Evolutionary conservation across 2,797 vertebrate species (phyloP), one percentile per base, ranked within the genome.

Genomic region (Carcharodon carcharias): DNA sequence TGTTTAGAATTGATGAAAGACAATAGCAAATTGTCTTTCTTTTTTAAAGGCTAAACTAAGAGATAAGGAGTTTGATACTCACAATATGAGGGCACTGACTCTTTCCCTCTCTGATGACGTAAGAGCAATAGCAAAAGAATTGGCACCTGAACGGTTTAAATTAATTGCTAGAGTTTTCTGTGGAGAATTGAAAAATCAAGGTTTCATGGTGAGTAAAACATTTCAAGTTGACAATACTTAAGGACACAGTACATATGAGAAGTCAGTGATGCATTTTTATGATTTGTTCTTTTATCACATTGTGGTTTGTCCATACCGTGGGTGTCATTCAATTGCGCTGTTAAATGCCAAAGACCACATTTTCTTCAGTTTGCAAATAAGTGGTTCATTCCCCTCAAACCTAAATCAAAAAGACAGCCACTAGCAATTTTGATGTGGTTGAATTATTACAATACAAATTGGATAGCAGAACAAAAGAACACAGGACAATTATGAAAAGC

Each of bases 151-250:
- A n/a, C 97, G 97, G 96, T 98, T 97, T 1, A 98, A 98, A 56
- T 98, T 98, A 0, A 96, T 98, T 96, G 97, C 97, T 95, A 97
- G 97, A 96, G 96, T 98, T 87, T 97, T 98, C 96, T 97, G 98
- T 96, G 97, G 97, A 97, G 97, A 98, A 96, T 98, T 98, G 97
- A 96, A 97, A 73, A 97, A 97, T 35, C 98, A 98, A 96, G 97
- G 97, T 96, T 97, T 98, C 96, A 97, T 97, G 21, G 98, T 98
- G 96, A 98, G 97, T 97, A 96, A 88, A 96, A 65, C 4, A 12
- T 63, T 92, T 92, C 16, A 69, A 95, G 40, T 4, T 95, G 23
- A 26, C 21, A 50, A 95, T 95, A 69, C n/a, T 58, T 95, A 95
- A 69, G 45, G 21, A 85, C 8, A 85, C n/a, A 50, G 4, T 82